Percentiles rank a stretch among this genome's conserved stretches.
Evolutionary conservation across 2,797 vertebrate species (phyloP).

Genomic region (Galaxias olidus): DNA sequence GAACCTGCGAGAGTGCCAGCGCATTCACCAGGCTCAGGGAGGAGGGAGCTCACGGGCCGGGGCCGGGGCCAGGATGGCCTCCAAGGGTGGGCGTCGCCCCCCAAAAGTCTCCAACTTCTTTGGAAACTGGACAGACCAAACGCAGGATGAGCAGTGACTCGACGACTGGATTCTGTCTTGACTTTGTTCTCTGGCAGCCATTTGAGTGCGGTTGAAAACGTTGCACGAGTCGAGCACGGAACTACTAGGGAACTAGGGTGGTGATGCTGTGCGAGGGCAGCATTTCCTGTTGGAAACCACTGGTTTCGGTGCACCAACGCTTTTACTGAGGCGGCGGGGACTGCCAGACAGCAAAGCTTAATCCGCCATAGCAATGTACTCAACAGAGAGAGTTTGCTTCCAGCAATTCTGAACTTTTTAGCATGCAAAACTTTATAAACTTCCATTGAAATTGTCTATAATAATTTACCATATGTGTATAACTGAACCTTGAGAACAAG

Average conservation of each 20-base stretch:
- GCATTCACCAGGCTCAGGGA: slow-evolving; percentile 89
- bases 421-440: slow-evolving; percentile 41
- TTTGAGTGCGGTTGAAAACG: slow-evolving; percentile 25
- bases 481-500: slow-evolving; percentile 27
- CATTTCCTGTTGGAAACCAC: background rate
- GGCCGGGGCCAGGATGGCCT: slow-evolving; percentile 38
- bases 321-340: background rate
- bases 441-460: slow-evolving; percentile 22
- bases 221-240: slow-evolving; percentile 11
- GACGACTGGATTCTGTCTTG: slow-evolving; percentile 13
- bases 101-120: slow-evolving; percentile 56
- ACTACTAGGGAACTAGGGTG: background rate
- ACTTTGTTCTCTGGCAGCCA: slow-evolving; percentile 7
- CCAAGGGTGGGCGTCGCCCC: slow-evolving; percentile 52
- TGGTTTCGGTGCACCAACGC: background rate
- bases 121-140: slow-evolving; percentile 47
- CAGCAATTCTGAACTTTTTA: slow-evolving; percentile 9
- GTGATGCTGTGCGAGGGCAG: background rate
- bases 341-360: background rate
- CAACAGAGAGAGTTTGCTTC: slow-evolving; percentile 19
- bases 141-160: slow-evolving; percentile 39
- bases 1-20: slow-evolving; percentile 90
- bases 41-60: slow-evolving; percentile 50
- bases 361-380: slow-evolving; percentile 1
- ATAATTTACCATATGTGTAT: background rate